Base-by-base conservation (phyloP, 2,797 vertebrate genomes). In the Pempheris klunzingeri region DNA sequence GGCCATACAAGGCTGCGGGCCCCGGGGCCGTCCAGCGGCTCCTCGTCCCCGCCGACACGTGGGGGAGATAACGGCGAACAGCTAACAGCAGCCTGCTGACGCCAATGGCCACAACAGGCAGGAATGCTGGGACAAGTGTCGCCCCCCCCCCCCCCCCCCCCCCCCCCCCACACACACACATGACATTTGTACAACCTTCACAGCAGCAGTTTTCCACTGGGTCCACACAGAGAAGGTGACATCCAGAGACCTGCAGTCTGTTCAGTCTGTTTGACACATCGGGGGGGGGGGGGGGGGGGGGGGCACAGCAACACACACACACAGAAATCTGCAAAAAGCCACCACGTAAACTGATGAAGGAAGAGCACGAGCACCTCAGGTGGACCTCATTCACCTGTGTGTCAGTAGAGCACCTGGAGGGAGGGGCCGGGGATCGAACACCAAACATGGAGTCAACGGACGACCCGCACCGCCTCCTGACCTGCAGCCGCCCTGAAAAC, bases 1-100 rank as follows among this genome's bases (percentile, higher is more conserved):
- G 96, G 96, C 97, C 97, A 96, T 99, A 98, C 96, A 99, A 97
- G 97, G 97, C 94, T 86, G 74, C 41, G 10, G 95, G 94, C 69
- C 75, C 88, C 55, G 32, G 84, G 95, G 93, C 92, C 95, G 89
- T 96, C 96, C 95, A 95, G 95, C 95, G 94, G 94, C 93, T 94
- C 93, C 82, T 93, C 54, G 89, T 93, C 95, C 92, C 93, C 93
- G 84, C 93, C 88, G 88, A 94, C 96, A 96, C 86, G 81, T 93
- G 90, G 90, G 89, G 87, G 88, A 95, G 96, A 96, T 95, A 84
- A 90, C 69, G 11, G 73, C 72, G 12, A 34, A 67, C 67, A 18
- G 76, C 62, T 32, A 65, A 58, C 6, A 0, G 68, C 28, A 3
- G 57, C 53, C 46, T 17, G 47, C 72, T 59, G 74, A 68, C 39